Base-by-base conservation (phyloP, 2,888 invertebrate species). In the Theristus sp. region DNA sequence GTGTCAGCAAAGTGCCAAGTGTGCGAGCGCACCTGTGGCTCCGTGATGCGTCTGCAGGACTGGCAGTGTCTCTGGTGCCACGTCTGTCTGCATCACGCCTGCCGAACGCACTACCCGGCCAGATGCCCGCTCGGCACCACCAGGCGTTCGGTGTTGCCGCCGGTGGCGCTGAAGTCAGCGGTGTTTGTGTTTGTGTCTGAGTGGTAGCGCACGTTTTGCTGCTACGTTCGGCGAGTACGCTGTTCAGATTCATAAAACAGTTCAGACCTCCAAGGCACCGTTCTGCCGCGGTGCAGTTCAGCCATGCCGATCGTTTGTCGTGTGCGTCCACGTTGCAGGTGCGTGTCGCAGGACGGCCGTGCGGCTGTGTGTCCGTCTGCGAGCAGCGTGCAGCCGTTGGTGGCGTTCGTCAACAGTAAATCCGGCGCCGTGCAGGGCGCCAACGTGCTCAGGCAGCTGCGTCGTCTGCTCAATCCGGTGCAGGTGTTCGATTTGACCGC, bases 371-470 rank as follows among this genome's bases (percentile, higher is more conserved):
- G n/a, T n/a, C n/a, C n/a, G n/a, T n/a, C n/a, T n/a, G n/a, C n/a
- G n/a, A n/a, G n/a, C 38, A n/a, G n/a, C 60, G 66, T 67, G 26
- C 65, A 66, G 65, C 94, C 94, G 22, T 82, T 94, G 61, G 82
- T 94, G 65, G 94, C 94, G 64, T 93, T 94, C 76, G 93, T 94
- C 72, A 96, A 96, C 79, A 91, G 91, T 64, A 89, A 93, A 80
- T 91, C 91, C 68, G 90, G 94, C 69, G 94, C 94, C 81, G 93
- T 91, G 80, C 94, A 94, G 74, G 94, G 94, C 64, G 84, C 93
- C 38, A 89, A 91, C 78, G 93, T 94, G 80, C 81, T 94, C 66
- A 82, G 91, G 60, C 83, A 90, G 65, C 93, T 94, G 79, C 89
- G 87, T 75, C 91, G 93, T 76, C 81, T 94, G 61, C 80, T 94